Conservation (phyloP, 2,888 invertebrate genomes). For the Eilema caniola region DNA sequence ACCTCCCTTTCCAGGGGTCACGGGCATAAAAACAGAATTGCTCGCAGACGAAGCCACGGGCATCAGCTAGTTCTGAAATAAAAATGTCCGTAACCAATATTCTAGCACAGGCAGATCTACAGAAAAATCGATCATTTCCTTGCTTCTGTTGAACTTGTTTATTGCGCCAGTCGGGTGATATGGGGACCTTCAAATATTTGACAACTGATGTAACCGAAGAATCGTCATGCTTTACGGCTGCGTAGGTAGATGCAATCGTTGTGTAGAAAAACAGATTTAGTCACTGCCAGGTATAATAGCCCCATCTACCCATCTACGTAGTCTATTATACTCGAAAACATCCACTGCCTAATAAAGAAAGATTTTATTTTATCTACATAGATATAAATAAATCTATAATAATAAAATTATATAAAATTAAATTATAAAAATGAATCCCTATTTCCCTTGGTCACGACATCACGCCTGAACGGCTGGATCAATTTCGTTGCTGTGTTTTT, state of each 20-base stretch:
- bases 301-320: neutral
- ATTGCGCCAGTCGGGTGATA: neutral
- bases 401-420: no score
- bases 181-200: conserved; percentile 4
- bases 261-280: neutral
- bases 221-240: conserved; percentile 4
- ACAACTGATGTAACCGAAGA: conserved; percentile 3
- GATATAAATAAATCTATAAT: no score
- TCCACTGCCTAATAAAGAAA: neutral
- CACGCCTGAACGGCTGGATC: no score
- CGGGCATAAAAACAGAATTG: no score
- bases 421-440: no score
- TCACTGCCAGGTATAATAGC: conserved; percentile 3
- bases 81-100: neutral
- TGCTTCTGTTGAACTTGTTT: neutral
- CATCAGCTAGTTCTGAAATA: no score
- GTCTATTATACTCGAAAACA: neutral
- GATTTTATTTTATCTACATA: neutral
- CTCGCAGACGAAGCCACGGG: no score
- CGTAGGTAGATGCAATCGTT: conserved; percentile 1
- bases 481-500: no score
- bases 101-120: neutral
- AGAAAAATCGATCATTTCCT: neutral
- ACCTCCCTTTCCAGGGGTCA: no score
- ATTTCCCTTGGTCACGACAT: no score